Base-by-base conservation (phyloP, 2,797 vertebrate genomes). In the Gymnothorax javanicus region DNA sequence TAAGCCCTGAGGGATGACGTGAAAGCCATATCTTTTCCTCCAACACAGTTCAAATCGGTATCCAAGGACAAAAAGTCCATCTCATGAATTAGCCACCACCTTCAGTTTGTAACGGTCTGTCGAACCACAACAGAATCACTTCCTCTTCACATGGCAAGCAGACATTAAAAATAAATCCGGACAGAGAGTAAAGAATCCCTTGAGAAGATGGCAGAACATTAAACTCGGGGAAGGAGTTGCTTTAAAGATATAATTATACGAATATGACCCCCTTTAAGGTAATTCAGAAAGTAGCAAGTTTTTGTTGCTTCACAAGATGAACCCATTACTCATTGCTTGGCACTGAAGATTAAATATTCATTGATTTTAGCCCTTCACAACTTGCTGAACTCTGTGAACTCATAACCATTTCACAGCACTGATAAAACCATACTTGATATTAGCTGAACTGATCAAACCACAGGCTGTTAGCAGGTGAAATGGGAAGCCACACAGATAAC, bases 121-220 rank as follows among this genome's bases (percentile, higher is more conserved):
- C 85, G 81, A 52, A 87, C 87, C 87, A 75, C 84, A 85, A 75
- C 43, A 62, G 83, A 77, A 87, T 85, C 73, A 54, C 75, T 85
- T 87, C 84, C 87, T 82, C 77, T 59, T 87, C 83, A 85, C 62
- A 67, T 87, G 87, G 82, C 62, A 64, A 69, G 83, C 69, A 67
- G 58, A 85, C 33, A 27, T 56, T 64, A 50, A 84, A 84, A 84
- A 84, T 84, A 67, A 33, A 79, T 50, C 52, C 50, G 50, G 71
- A 75, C 71, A 79, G 75, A 27, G 56, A 20, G 50, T 60, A 69
- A 67, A 84, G 20, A 62, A 84, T 64, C 43, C 59, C 83, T 54
- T 62, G 60, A 50, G 59, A 20, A 84, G 60, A 50, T 5, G 25
- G 43, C 50, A 50, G 58, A 62, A 27, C 20, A 67, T 17, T 84